Percentiles rank a stretch among this genome's conserved stretches.
These are phyloP conservation scores for Myotis vivesi DNA, from an alignment of 2,797 vertebrate genomes.

Conservation along the genomic window DNA sequence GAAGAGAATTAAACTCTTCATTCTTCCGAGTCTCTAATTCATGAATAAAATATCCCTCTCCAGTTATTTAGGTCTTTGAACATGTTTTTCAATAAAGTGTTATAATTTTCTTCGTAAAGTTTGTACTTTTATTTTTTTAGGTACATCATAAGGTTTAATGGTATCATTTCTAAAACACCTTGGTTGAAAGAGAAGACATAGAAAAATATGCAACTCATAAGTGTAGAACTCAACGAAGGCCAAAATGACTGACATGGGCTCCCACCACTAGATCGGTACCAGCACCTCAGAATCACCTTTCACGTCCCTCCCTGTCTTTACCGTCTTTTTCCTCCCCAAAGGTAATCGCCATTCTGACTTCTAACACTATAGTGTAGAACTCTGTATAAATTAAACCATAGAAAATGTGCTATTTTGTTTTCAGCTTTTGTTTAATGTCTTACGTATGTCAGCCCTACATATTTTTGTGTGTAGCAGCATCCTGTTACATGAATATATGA, in stretches of 20 bases:
- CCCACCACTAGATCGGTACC: neutral
- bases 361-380: neutral
- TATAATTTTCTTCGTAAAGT: neutral
- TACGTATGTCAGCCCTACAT: neutral
- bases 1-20: slow-evolving; percentile 17
- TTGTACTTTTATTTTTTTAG: neutral
- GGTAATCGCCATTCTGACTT: neutral
- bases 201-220: neutral
- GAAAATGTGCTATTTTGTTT: neutral
- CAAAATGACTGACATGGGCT: neutral
- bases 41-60: neutral
- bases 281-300: neutral
- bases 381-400: neutral
- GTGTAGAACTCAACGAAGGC: neutral
- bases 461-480: neutral
- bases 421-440: neutral
- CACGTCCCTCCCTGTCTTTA: neutral
- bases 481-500: neutral
- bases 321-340: neutral
- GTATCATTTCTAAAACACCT: neutral
- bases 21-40: neutral
- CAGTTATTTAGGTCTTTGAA: neutral
- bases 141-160: neutral
- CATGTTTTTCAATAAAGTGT: neutral
- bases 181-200: neutral